Conservation (phyloP, 2,888 invertebrate species). For the Heliconius ethilla region DNA sequence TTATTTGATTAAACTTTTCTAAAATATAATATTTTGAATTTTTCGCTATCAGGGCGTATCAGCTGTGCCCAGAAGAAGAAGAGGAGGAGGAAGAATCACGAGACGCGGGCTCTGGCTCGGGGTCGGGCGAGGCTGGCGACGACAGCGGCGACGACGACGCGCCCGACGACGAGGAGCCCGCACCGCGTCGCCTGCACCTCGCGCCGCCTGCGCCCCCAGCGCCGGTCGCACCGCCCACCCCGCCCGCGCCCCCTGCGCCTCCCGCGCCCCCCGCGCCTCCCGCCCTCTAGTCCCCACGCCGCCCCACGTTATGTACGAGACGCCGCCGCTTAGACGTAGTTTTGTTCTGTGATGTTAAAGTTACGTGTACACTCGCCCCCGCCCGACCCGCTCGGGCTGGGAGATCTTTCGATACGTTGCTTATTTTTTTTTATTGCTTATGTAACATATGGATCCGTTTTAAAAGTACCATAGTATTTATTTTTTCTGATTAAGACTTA, state of each 20-base stretch:
- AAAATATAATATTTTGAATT: neutral
- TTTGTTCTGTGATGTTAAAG: conserved; percentile 76
- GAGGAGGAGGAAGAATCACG: conserved; percentile 74
- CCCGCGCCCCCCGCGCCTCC: conserved; percentile 45
- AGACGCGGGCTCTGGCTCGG: conserved; percentile 60
- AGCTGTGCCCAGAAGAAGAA: conserved; percentile 76
- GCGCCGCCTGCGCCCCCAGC: conserved; percentile 48
- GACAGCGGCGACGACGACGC: conserved; percentile 54
- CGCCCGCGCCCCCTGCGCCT: conserved; percentile 46
- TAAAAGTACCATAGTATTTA: conserved; percentile 77
- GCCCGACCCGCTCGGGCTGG: conserved; percentile 27
- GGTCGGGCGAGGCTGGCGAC: conserved; percentile 57
- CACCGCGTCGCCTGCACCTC: conserved; percentile 46
- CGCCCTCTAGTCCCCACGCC: conserved; percentile 44
- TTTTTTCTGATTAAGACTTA: conserved; percentile 60
- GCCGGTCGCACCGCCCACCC: conserved; percentile 42
- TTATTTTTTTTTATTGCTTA: conserved; percentile 57
- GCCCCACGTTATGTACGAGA: conserved; percentile 35
- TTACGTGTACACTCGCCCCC: conserved; percentile 51
- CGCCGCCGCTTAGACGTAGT: conserved; percentile 64
- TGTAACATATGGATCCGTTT: conserved; percentile 71
- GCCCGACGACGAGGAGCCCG: conserved; percentile 55
- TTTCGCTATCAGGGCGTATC: conserved; percentile 64
- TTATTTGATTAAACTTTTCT: neutral
- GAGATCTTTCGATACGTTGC: conserved; percentile 47